These are phyloP conservation scores for Cryptotis parvus DNA, from an alignment of 2,113 vertebrate species.

Conservation along the genomic window DNA sequence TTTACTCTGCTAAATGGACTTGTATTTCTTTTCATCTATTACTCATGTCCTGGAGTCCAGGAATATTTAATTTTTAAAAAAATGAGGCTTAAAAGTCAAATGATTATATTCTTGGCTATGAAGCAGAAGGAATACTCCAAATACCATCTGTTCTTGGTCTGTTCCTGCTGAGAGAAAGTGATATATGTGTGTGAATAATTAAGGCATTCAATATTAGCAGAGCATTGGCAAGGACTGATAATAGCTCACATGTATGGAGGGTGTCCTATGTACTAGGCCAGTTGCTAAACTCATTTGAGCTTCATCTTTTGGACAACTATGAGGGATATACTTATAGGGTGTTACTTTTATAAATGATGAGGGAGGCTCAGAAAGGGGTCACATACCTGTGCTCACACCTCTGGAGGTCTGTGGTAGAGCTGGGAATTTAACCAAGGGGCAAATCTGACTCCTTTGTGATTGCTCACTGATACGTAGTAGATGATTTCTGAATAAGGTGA, in stretches of 20 bases:
- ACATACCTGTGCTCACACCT: too few species aligned
- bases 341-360: not conserved
- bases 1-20: not conserved
- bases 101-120: slow-evolving; percentile 51
- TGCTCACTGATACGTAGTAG: not conserved
- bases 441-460: not conserved
- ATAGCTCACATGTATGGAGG: not conserved
- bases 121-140: slow-evolving; percentile 44
- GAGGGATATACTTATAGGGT: not conserved
- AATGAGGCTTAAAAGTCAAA: slow-evolving; percentile 38
- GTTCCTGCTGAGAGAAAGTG: slow-evolving; percentile 5
- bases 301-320: not conserved
- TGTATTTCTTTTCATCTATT: not conserved
- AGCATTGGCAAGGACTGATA: not conserved
- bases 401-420: not conserved
- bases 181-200: not conserved
- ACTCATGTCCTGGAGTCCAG: not conserved
- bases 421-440: not conserved
- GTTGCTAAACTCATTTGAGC: not conserved
- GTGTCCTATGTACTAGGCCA: fast-evolving
- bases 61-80: slow-evolving; percentile 14
- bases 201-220: not conserved
- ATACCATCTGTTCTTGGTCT: slow-evolving; percentile 51
- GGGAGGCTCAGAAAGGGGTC: not conserved
- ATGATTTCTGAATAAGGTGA: fast-evolving